Conservation (phyloP, 2,113 vertebrate genomes). For the Leiothrix lutea region DNA sequence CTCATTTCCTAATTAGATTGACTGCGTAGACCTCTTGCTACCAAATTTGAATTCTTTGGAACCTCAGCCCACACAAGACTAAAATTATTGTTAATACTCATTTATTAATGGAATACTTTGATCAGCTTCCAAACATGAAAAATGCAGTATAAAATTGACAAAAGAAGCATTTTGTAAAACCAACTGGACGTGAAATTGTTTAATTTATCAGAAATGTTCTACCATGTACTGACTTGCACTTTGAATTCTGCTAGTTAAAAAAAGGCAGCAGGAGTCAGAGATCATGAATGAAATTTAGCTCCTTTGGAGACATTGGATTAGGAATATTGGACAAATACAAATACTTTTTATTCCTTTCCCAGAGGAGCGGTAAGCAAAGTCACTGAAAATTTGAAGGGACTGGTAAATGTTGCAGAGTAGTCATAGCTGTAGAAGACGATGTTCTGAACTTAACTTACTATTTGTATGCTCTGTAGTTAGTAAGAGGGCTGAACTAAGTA, state of each 20-base stretch:
- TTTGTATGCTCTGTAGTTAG: neutral
- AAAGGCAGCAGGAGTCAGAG: neutral
- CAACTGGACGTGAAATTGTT: neutral
- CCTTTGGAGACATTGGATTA: neutral
- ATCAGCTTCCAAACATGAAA: neutral
- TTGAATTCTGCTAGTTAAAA: neutral
- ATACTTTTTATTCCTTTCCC: neutral
- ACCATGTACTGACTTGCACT: neutral
- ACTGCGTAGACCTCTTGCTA: neutral
- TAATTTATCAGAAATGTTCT: neutral
- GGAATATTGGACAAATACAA: neutral
- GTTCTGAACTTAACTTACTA: neutral
- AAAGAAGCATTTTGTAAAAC: neutral
- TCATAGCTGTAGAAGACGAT: neutral
- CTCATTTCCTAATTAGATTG: neutral
- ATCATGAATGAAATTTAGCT: neutral
- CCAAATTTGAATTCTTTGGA: neutral
- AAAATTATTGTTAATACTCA: neutral
- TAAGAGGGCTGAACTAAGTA: neutral
- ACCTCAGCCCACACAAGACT: neutral
- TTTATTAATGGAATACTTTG: neutral
- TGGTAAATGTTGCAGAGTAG: neutral
- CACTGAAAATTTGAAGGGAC: neutral
- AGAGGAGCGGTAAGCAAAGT: neutral
- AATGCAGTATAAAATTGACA: neutral